Percentiles rank a stretch among this genome's conserved stretches.
Conservation (phyloP, 2,888 invertebrate genomes). For the Volucella bombylans region DNA sequence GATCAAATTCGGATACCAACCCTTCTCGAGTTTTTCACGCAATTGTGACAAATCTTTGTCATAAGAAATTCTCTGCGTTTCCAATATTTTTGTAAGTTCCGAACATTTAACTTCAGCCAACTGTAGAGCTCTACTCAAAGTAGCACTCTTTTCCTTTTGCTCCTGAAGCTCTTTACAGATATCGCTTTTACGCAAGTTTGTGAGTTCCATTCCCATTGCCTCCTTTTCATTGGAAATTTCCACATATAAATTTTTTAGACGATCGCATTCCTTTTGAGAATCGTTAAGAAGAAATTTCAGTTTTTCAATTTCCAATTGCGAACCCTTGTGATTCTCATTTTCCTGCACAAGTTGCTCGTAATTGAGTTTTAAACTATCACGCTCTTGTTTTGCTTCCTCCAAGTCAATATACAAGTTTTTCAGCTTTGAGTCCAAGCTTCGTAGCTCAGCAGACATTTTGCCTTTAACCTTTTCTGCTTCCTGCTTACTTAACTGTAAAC, state of each 20-base stretch:
- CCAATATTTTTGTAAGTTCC: conserved; percentile 83
- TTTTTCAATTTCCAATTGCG: conserved; percentile 83
- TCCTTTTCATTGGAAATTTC: conserved; percentile 86
- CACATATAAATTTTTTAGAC: conserved; percentile 84
- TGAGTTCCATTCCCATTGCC: conserved; percentile 84
- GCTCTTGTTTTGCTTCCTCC: conserved; percentile 78
- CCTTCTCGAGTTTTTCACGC: conserved; percentile 78
- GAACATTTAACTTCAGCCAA: conserved; percentile 79
- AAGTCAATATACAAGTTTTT: conserved; percentile 84
- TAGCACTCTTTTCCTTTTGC: conserved; percentile 84
- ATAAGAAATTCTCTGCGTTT: conserved; percentile 83
- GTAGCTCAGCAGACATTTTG: conserved; percentile 82
- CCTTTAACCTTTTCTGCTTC: conserved; percentile 71
- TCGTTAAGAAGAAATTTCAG: conserved; percentile 84
- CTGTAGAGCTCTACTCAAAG: conserved; percentile 82
- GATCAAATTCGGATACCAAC: conserved; percentile 47
- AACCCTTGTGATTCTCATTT: conserved; percentile 75
- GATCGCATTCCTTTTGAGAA: conserved; percentile 84
- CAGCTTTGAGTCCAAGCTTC: conserved; percentile 83
- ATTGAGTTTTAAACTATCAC: conserved; percentile 77
- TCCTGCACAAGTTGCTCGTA: conserved; percentile 78
- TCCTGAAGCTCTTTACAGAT: conserved; percentile 83
- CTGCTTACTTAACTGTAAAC: conserved; percentile 14
- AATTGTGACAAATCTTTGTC: conserved; percentile 78
- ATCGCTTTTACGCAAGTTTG: conserved; percentile 84